A percentile compares a stretch with the other conserved stretches of the same genome.
Evolutionary conservation across 2,797 vertebrate genomes (phyloP).

Genomic region (Tenualosa ilisha): DNA sequence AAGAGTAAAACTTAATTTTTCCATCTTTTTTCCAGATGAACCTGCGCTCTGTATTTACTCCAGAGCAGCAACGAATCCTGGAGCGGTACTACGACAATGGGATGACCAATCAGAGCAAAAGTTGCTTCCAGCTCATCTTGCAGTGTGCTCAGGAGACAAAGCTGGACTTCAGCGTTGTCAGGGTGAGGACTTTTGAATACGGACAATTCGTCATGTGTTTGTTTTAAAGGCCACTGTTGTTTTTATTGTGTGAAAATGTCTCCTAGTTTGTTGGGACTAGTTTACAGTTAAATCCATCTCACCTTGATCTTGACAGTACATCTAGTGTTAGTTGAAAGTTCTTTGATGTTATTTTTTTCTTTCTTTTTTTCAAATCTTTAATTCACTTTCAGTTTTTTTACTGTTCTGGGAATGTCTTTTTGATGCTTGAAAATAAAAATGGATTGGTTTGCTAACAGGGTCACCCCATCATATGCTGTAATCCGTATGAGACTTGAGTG

Average conservation of each 20-base stretch:
- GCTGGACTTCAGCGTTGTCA: conserved; percentile 98
- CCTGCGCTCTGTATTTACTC: conserved; percentile 96
- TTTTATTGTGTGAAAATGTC: background rate
- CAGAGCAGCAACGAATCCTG: conserved; percentile 95
- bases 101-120: conserved; percentile 99
- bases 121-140: conserved; percentile 98
- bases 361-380: too few relatives aligned
- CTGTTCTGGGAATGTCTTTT: background rate
- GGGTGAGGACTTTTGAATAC: conserved; percentile 76
- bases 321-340: too few relatives aligned
- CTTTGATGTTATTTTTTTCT: too few relatives aligned
- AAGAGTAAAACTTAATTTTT: background rate
- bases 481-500: background rate
- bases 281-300: too few relatives aligned
- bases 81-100: conserved; percentile 98
- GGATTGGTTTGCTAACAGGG: background rate
- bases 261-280: too few relatives aligned
- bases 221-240: background rate
- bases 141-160: conserved; percentile 99
- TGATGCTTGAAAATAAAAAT: background rate
- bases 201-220: background rate
- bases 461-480: background rate
- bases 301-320: too few relatives aligned
- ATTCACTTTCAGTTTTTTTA: background rate
- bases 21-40: conserved; percentile 85